Base-by-base conservation (phyloP, 2,888 invertebrate genomes). In the Noctua pronuba region DNA sequence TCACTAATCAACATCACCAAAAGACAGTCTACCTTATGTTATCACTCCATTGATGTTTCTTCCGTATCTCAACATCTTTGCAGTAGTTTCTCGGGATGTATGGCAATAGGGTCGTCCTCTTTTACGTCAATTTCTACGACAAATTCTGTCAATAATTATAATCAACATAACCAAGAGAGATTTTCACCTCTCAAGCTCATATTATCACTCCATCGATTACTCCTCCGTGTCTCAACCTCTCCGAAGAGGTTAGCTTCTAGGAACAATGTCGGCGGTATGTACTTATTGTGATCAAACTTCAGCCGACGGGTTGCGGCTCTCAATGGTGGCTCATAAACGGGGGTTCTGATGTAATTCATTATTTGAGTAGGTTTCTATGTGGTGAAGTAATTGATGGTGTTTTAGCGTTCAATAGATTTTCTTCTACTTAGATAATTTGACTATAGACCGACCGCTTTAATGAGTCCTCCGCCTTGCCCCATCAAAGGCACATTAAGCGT, bases 231-330 rank as follows among this genome's bases (percentile, higher is more conserved):
- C 21, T 46, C 2, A 44, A 67, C 64, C 66, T 62, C 75, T 83
- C 75, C 68, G 62, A 75, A 78, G 85, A 85, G 70, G 82, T 73
- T 77, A 81, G 69, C 65, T 24, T 49, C 13, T 60, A 46, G 80
- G 86, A 86, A 83, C 84, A 86, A 86, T 86, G 49, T 73, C 55
- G 7, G n/a, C 71, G 82, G 84, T 84, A 75, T 80, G 82, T 82
- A 86, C 86, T 83, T 77, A 84, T 82, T 86, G 84, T 85, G 85
- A 88, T 88, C 83, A 84, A 87, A 88, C 83, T 89, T 74, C 49
- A 71, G 65, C 74, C 75, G 80, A 84, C 84, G 81, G 84, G 69
- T 60, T 64, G 72, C n/a, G 55, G 65, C 70, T 77, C 70, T 71
- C 78, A 86, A 85, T 78, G 64, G 70, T 46, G 21, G 73, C n/a